These are phyloP conservation scores for Oryzias dopingdopingensis DNA, from an alignment of 2,797 vertebrate genomes.

Conservation along the genomic window DNA sequence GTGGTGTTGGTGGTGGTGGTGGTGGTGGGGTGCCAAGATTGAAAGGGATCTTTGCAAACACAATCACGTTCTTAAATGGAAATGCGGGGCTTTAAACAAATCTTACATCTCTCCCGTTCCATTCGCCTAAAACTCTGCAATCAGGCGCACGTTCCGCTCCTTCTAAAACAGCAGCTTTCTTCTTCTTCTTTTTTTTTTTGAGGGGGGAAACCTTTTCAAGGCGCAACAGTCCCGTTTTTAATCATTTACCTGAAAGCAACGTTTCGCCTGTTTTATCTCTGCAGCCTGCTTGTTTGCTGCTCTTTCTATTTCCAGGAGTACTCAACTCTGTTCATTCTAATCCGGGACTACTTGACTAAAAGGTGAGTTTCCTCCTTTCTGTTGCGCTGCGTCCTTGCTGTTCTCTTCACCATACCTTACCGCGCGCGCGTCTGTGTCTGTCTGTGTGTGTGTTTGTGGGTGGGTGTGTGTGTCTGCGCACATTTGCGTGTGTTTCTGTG, in stretches of 20 bases:
- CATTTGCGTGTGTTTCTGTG: constrained; percentile 41
- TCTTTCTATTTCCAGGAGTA: constrained; percentile 69
- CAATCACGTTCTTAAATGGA: constrained; percentile 92
- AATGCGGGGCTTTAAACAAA: constrained; percentile 89
- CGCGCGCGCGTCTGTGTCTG: constrained; percentile 3
- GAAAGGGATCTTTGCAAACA: constrained; percentile 90
- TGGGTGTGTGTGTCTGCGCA: constrained; percentile 29
- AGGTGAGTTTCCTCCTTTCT: constrained; percentile 76
- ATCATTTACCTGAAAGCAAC: constrained; percentile 80
- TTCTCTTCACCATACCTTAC: constrained; percentile 35
- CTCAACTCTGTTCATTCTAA: constrained; percentile 62
- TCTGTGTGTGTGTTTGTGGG: constrained; percentile 34
- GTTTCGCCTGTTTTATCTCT: constrained; percentile 61
- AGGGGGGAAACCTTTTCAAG: constrained; percentile 55
- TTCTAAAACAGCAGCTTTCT: constrained; percentile 76
- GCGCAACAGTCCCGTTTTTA: constrained; percentile 76
- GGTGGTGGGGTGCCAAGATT: constrained; percentile 80
- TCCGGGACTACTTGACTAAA: constrained; percentile 60
- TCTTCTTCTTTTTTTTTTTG: too few relatives aligned
- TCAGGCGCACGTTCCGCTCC: constrained; percentile 80
- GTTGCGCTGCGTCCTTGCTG: constrained; percentile 54
- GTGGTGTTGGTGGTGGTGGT: constrained; percentile 56
- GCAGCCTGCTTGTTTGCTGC: constrained; percentile 68
- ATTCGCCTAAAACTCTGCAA: constrained; percentile 86
- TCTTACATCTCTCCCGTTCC: constrained; percentile 88